Percentiles rank a stretch among this genome's conserved stretches.
Conservation (phyloP, 2,888 invertebrate species). For the Epinotia ramella region DNA sequence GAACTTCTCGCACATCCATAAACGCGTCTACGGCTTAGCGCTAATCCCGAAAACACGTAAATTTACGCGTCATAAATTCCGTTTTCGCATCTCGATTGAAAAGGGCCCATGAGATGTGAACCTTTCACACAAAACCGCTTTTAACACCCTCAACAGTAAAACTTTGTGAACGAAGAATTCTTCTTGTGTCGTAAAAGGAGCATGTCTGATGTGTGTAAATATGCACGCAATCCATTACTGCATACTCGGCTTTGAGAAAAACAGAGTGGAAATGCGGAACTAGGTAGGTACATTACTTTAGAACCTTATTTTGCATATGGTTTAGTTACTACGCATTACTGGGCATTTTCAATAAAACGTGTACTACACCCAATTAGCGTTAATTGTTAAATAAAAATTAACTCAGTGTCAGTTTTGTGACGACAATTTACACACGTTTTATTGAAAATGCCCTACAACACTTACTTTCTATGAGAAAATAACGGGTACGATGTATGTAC, state of each 20-base stretch:
- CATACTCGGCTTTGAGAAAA: slow-evolving; percentile 51
- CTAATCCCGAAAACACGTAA: slow-evolving; percentile 54
- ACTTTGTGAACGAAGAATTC: slow-evolving; percentile 64
- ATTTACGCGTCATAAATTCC: slow-evolving; percentile 69
- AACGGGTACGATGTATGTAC: too few species aligned
- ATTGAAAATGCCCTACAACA: too few species aligned
- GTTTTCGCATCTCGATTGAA: slow-evolving; percentile 68
- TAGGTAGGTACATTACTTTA: not conserved
- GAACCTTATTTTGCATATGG: not conserved
- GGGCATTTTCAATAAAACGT: too few species aligned
- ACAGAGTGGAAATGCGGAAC: slow-evolving; percentile 35
- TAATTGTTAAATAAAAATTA: too few species aligned
- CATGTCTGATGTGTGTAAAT: slow-evolving; percentile 49
- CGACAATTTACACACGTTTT: too few species aligned
- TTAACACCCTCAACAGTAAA: slow-evolving; percentile 65
- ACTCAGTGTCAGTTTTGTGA: too few species aligned
- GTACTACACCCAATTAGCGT: too few species aligned
- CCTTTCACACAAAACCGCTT: slow-evolving; percentile 68
- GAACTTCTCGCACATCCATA: slow-evolving; percentile 21
- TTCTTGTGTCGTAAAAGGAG: slow-evolving; percentile 65
- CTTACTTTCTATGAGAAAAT: too few species aligned
- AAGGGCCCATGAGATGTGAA: slow-evolving; percentile 60
- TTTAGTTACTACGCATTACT: too few species aligned
- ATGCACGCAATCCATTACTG: slow-evolving; percentile 59
- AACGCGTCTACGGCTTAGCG: slow-evolving; percentile 37